A percentile compares a stretch with the other conserved stretches of the same genome.
Evolutionary conservation across 2,113 vertebrate genomes (phyloP).

Genomic region (Noctilio leporinus): DNA sequence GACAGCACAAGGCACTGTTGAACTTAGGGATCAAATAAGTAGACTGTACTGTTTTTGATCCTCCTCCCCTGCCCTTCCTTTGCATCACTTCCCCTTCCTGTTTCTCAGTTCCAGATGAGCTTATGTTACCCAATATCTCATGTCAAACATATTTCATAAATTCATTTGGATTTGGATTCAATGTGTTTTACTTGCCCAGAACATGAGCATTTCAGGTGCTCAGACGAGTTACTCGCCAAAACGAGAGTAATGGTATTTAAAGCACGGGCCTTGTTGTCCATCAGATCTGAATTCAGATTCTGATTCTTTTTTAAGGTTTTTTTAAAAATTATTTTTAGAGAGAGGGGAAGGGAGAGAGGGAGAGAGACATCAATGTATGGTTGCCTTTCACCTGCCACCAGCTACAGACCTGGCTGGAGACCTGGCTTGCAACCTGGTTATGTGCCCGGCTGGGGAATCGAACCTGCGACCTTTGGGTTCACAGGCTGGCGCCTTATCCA

Average conservation of each 20-base stretch:
- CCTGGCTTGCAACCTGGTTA: too few species aligned
- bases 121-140: neutral
- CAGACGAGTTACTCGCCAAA: neutral
- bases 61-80: neutral
- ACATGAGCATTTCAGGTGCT: neutral
- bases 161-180: neutral
- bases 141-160: neutral
- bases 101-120: neutral
- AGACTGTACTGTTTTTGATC: neutral
- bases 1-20: neutral
- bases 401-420: too few species aligned
- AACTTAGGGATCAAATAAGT: neutral
- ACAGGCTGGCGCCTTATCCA: too few species aligned
- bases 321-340: too few species aligned
- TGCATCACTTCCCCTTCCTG: neutral
- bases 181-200: neutral
- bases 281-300: neutral
- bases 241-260: neutral
- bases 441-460: too few species aligned
- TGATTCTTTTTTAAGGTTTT: too few species aligned
- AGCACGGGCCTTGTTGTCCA: neutral
- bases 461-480: too few species aligned
- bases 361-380: too few species aligned
- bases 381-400: too few species aligned
- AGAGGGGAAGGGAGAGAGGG: too few species aligned